phyloP scores from a whole-genome alignment of 2,797 vertebrate species.

The Bovichtus diacanthus region DNA sequence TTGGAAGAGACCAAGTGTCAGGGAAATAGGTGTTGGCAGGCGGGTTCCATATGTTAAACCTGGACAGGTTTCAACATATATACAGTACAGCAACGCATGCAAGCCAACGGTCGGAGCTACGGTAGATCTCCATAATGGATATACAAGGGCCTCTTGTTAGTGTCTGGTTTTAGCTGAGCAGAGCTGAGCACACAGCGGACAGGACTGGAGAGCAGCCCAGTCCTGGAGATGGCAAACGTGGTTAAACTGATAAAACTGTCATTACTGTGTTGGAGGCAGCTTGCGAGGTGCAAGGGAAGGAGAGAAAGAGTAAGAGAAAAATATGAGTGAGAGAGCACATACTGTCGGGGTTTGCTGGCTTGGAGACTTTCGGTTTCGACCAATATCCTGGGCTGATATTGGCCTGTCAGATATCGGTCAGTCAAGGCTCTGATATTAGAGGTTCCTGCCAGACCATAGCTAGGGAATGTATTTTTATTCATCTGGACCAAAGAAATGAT shows the following conservation, averaged over 20 bases:
- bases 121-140: slow-evolving; percentile 59
- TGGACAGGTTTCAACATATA: slow-evolving; percentile 61
- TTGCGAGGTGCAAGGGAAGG: slow-evolving; percentile 53
- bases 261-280: slow-evolving; percentile 73
- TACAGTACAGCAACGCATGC: slow-evolving; percentile 16
- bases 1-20: slow-evolving; percentile 56
- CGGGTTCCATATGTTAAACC: slow-evolving; percentile 67
- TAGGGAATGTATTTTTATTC: slow-evolving; percentile 5
- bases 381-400: slow-evolving; percentile 35
- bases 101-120: slow-evolving; percentile 18
- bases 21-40: slow-evolving; percentile 71
- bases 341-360: slow-evolving; percentile 50
- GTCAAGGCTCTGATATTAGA: not conserved
- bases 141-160: slow-evolving; percentile 69
- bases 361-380: slow-evolving; percentile 27
- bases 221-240: slow-evolving; percentile 76
- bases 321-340: slow-evolving; percentile 58
- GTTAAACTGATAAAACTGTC: slow-evolving; percentile 83
- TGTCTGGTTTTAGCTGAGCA: slow-evolving; percentile 62
- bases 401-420: slow-evolving; percentile 18
- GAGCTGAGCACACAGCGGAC: slow-evolving; percentile 61
- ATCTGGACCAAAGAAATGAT: not conserved
- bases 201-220: slow-evolving; percentile 71
- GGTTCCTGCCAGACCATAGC: not conserved
- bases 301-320: slow-evolving; percentile 38